A percentile compares a stretch with the other conserved stretches of the same genome.
These are phyloP conservation scores for Hexactinellida sp. DNA, from an alignment of 37 sponge, comb jelly and placozoan species.

Conservation along the genomic window DNA sequence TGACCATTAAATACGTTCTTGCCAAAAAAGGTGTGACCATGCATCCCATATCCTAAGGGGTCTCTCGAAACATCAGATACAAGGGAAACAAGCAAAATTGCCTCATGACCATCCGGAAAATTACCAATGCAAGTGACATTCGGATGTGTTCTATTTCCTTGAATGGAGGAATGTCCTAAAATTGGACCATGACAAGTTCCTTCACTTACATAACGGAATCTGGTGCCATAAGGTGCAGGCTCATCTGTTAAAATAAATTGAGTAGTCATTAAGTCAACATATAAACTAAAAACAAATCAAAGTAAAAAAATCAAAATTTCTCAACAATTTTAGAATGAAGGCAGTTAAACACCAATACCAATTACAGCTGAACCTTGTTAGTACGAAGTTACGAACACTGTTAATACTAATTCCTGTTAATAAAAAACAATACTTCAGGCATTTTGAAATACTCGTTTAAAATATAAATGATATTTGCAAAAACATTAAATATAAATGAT, in stretches of 20 bases:
- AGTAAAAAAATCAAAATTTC: neutral
- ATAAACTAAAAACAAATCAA: neutral
- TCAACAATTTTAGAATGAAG: too few species aligned
- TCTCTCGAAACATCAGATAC: neutral
- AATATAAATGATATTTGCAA: too few species aligned
- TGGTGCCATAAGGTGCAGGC: neutral
- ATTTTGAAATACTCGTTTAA: too few species aligned
- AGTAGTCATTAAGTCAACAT: neutral
- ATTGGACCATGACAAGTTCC: constrained; percentile 10
- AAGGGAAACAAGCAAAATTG: neutral
- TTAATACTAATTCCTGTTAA: too few species aligned
- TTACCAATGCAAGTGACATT: neutral
- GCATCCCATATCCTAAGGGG: neutral
- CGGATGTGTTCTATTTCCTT: neutral
- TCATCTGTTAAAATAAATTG: neutral
- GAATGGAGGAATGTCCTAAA: neutral
- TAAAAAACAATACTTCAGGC: too few species aligned
- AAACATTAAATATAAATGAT: too few species aligned
- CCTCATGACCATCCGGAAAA: neutral
- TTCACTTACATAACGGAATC: constrained; percentile 9
- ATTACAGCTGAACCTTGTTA: too few species aligned
- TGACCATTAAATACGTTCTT: neutral
- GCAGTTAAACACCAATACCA: too few species aligned
- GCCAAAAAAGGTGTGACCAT: neutral
- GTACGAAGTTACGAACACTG: too few species aligned